phyloP scores from a whole-genome alignment of 2,113 vertebrate genomes.

The Anolis sagrei region DNA sequence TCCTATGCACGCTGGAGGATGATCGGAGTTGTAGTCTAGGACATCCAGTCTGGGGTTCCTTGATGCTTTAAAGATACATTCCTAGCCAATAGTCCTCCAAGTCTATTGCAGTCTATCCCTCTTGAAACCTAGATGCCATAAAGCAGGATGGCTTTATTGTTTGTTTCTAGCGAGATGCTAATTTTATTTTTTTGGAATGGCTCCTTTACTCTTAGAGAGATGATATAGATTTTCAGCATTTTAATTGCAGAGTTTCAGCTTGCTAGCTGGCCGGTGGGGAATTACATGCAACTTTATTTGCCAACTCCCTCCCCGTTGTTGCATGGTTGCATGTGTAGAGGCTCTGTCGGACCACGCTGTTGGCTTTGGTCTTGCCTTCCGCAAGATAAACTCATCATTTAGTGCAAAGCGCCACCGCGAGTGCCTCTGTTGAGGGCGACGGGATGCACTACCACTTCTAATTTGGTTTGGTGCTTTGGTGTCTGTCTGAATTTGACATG shows the following conservation, averaged over 20 bases:
- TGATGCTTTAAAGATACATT: no score
- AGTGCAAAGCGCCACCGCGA: background rate
- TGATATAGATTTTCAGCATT: no score
- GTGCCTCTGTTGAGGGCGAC: background rate
- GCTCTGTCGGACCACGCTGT: background rate
- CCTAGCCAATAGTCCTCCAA: no score
- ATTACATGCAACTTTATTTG: background rate
- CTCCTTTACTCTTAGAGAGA: no score
- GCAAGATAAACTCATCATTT: background rate
- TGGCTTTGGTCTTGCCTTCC: no score
- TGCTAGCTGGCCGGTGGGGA: background rate
- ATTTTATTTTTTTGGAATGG: background rate
- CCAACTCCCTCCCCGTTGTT: background rate
- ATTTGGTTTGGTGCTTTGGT: background rate
- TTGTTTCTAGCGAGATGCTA: no score
- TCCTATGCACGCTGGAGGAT: no score
- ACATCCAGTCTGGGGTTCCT: no score
- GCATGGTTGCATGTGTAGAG: background rate
- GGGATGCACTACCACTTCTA: background rate
- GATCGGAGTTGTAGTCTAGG: no score
- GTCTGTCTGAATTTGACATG: slow-evolving; percentile 58
- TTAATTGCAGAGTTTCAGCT: background rate
- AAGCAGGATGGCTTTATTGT: no score
- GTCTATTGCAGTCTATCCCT: no score
- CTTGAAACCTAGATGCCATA: no score